phyloP scores from a whole-genome alignment of 2,888 invertebrate species.

The Tenthredo notha region DNA sequence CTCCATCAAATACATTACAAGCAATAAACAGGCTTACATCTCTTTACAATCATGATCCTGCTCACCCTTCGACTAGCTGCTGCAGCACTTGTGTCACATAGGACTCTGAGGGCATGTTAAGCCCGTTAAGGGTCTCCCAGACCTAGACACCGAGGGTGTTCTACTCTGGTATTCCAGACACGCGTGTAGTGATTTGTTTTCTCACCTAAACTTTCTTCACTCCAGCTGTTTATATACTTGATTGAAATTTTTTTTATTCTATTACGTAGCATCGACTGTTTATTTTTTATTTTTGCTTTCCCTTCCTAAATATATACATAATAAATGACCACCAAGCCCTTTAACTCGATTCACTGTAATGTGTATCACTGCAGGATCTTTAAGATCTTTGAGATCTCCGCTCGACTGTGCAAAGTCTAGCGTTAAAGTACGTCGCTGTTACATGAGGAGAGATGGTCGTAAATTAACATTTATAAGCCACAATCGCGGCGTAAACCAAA shows the following conservation, averaged over 20 bases:
- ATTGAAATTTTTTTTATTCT: too few relatives aligned
- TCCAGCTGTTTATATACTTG: neutral
- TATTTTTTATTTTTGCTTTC: too few relatives aligned
- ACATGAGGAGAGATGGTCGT: conserved; percentile 32
- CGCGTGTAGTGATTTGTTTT: conserved; percentile 76
- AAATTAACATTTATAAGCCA: conserved; percentile 50
- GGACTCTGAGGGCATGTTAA: conserved; percentile 30
- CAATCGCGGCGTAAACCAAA: conserved; percentile 45
- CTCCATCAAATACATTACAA: neutral
- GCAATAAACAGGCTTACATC: conserved; percentile 14
- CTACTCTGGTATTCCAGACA: conserved; percentile 73
- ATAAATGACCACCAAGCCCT: neutral
- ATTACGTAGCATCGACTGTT: too few relatives aligned
- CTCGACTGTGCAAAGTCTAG: neutral
- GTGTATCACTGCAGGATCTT: neutral
- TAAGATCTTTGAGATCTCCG: neutral
- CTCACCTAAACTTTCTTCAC: conserved; percentile 56
- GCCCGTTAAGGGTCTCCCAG: conserved; percentile 1
- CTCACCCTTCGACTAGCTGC: neutral
- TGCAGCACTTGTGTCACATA: conserved; percentile 7
- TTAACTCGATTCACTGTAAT: neutral
- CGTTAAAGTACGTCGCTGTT: neutral
- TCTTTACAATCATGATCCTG: neutral
- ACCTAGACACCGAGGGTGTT: conserved; percentile 6
- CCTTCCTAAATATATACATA: too few relatives aligned